Base-by-base conservation (phyloP, 2,113 vertebrate genomes). In the Nipponia nippon region DNA sequence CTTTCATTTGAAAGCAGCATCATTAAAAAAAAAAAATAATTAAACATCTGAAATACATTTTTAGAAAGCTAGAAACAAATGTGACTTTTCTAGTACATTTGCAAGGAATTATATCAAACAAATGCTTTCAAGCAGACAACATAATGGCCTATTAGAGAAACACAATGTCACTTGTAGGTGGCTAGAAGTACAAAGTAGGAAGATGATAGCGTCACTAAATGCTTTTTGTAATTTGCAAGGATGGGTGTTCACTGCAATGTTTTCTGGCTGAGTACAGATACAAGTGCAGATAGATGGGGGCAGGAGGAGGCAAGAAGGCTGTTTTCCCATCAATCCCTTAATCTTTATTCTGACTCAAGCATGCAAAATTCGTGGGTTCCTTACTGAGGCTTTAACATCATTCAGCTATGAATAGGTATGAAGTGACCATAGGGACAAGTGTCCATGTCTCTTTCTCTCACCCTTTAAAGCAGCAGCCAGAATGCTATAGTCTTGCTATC, bases 71-170 rank as follows among this genome's bases (percentile, higher is more conserved):
- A 87, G 81, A 93, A 85, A 80, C 49, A 94, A 95, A 87, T 83
- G 44, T 93, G 80, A 79, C 47, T 96, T 91, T 94, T 81, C 83
- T 78, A 89, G 83, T 67, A 82, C 88, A 92, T 93, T 95, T 92
- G 72, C 73, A 87, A 91, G 81, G 63, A 93, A 90, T 58, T 91
- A 58, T 52, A 96, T 84, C 71, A 97, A 95, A 87, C 55, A 84
- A 75, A 87, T 0, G 11, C 56, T 97, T 91, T 89, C 52, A 89
- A 92, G 89, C 70, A 94, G 94, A 91, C 92, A 97, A 72, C 73
- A 83, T 93, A 97, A 97, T 97, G 83, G 83, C 83, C 89, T 96
- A 79, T 95, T 96, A 95, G 34, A 89, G 89, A 82, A 96, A 89
- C 69, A 87, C 83, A 92, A 65, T 95, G 86, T 93, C 89, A 95